These are phyloP conservation scores for Microchirus variegatus DNA, from an alignment of 2,797 vertebrate genomes.

Conservation along the genomic window DNA sequence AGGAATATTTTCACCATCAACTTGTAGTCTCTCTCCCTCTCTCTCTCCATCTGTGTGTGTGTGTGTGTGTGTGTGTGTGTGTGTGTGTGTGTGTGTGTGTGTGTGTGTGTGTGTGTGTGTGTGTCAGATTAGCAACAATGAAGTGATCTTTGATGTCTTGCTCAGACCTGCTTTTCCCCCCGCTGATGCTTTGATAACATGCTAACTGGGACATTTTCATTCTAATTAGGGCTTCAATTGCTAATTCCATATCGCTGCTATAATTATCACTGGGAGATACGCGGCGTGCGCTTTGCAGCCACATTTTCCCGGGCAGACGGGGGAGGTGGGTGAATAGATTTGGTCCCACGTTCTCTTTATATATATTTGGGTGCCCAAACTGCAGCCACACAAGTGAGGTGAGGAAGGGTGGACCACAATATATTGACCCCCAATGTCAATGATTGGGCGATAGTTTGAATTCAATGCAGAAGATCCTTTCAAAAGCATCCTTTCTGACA, in stretches of 20 bases:
- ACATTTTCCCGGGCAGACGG: slow-evolving; percentile 22
- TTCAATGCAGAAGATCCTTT: no score
- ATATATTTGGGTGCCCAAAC: slow-evolving; percentile 5
- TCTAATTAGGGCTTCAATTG: slow-evolving; percentile 96
- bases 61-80: slow-evolving; percentile 23
- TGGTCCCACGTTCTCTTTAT: not conserved
- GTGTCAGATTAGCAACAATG: slow-evolving; percentile 62
- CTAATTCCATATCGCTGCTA: slow-evolving; percentile 94
- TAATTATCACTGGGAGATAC: slow-evolving; percentile 91
- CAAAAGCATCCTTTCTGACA: no score
- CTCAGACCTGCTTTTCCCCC: slow-evolving; percentile 89
- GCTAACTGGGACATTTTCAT: slow-evolving; percentile 95
- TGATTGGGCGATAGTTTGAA: no score
- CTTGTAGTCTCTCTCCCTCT: no score
- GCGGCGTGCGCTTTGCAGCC: not conserved
- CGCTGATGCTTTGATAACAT: slow-evolving; percentile 90
- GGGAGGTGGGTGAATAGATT: not conserved
- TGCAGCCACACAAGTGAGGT: no score
- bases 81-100: slow-evolving; percentile 14
- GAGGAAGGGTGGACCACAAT: no score
- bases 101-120: not conserved
- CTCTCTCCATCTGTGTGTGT: not conserved
- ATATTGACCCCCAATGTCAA: no score
- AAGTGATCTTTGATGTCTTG: slow-evolving; percentile 89
- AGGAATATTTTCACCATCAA: no score